Evolutionary conservation across 2,888 invertebrate genomes (phyloP), one percentile per base, ranked within the genome.

Genomic region (Hoplodrina blanda): DNA sequence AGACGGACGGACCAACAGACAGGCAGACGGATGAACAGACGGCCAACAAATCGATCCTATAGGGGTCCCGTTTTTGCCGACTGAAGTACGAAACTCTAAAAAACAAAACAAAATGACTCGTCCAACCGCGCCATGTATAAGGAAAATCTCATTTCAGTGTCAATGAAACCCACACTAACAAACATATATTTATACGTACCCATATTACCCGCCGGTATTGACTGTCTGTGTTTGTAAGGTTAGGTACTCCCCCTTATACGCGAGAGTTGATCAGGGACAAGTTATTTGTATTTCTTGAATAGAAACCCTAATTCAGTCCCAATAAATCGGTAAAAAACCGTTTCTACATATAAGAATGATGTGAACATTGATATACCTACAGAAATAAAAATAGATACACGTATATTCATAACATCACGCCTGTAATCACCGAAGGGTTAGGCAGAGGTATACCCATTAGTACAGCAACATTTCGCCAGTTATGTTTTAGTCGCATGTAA

Each of bases 111-210:
- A 53, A 70, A 49, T 50, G 41, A 41, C 19, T 59, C 37, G 19
- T 52, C 8, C 5, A 30, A 53, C 44, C 53, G 1, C n/a, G n/a
- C 10, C 15, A 17, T 20, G 55, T 50, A 66, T 54, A 61, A 81
- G 71, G 78, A 81, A 81, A 78, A 66, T n/a, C 15, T 71, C 55
- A 63, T 57, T 66, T 71, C 30, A 59, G 49, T 67, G 60, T 67
- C 78, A 78, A 72, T 81, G 66, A 67, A 66, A 63, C 44, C 1
- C 55, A 50, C 59, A 15, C 25, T 20, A 11, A 52, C 55, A 54
- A 10, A 77, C 11, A 54, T 17, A 62, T n/a, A 1, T 13, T n/a
- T 56, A 46, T 8, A 62, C 41, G 41, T 30, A 15, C 50, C n/a
- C 30, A 50, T 30, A 41, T 11, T 49, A 11, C 4, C 37, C 4